Base-by-base conservation (phyloP, 1,140 invertebrate genomes). In the Coelopa frigida region DNA sequence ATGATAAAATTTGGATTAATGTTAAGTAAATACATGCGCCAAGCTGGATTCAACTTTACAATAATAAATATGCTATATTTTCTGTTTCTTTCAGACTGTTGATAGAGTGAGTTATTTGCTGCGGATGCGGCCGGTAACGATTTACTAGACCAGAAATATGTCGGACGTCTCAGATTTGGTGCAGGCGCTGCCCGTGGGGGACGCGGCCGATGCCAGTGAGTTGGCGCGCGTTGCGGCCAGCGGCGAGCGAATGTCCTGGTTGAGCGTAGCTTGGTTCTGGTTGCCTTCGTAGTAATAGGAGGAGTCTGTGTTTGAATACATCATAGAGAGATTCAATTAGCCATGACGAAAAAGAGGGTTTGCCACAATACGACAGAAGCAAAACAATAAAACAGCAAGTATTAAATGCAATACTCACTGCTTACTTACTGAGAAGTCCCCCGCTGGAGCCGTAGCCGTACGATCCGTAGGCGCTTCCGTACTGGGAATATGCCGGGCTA, bases 341-440 rank as follows among this genome's bases (percentile, higher is more conserved):
- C n/a, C n/a, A n/a, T n/a, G n/a, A n/a, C n/a, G n/a, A n/a, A n/a
- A n/a, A n/a, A n/a, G n/a, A n/a, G 4, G 4, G 4, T 5, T 38
- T 38, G 18, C 12, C 17, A 14, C 8, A 29, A 29, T 10, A 29
- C 8, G 27, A 29, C 14, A n/a, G n/a, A n/a, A n/a, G n/a, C n/a
- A n/a, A n/a, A n/a, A n/a, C 31, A 3, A 33, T n/a, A n/a, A n/a
- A n/a, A n/a, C n/a, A n/a, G n/a, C n/a, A 38, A 20, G 11, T 35
- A 15, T 35, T 17, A 17, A 17, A 27, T 42, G 2, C 17, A 11
- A 37, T 42, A 5, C 29, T 1, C 29, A 36, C 36, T 7, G 73
- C 77, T 78, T 81, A 85, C 83, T 84, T 83, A 85, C 84, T 85
- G 76, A 87, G 81, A 72, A 87, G 76, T 68, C 83, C 81, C 59